These are phyloP conservation scores for Magallana ariakensis DNA, from an alignment of 1,140 invertebrate species.

Conservation along the genomic window DNA sequence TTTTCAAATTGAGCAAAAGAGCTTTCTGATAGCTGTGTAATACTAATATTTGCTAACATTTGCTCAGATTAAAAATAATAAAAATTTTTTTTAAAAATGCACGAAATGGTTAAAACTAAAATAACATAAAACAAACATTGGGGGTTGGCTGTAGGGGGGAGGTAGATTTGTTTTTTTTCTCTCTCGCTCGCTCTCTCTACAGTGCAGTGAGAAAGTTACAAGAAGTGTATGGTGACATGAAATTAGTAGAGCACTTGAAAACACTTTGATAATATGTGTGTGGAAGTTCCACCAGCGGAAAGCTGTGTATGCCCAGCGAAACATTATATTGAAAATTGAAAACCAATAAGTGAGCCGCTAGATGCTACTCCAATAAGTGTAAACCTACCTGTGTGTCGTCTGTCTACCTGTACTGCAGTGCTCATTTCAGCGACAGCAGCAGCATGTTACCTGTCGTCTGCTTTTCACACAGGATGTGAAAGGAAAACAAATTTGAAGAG, in stretches of 20 bases:
- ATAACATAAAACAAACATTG: neutral
- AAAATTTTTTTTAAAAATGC: conserved; percentile 13
- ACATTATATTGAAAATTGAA: conserved; percentile 9
- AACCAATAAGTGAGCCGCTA: conserved; percentile 7
- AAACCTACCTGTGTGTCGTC: neutral
- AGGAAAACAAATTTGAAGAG: neutral
- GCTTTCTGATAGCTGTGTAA: neutral
- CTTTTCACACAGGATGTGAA: conserved; percentile 18
- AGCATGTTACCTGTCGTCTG: conserved; percentile 15
- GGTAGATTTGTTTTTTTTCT: no score
- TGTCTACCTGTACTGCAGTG: neutral
- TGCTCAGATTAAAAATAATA: neutral
- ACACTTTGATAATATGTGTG: neutral
- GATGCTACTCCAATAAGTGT: conserved; percentile 18
- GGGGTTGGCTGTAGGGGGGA: no score
- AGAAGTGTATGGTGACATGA: neutral
- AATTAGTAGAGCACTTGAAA: neutral
- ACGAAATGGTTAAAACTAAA: neutral
- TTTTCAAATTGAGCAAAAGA: conserved; percentile 1
- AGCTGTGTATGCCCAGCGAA: neutral
- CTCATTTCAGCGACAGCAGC: neutral
- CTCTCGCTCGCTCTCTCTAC: neutral
- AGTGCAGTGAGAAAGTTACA: neutral
- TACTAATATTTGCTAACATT: neutral
- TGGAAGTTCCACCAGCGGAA: neutral